These are phyloP conservation scores for Silurus meridionalis DNA, from an alignment of 2,113 vertebrate species.

Conservation along the genomic window DNA sequence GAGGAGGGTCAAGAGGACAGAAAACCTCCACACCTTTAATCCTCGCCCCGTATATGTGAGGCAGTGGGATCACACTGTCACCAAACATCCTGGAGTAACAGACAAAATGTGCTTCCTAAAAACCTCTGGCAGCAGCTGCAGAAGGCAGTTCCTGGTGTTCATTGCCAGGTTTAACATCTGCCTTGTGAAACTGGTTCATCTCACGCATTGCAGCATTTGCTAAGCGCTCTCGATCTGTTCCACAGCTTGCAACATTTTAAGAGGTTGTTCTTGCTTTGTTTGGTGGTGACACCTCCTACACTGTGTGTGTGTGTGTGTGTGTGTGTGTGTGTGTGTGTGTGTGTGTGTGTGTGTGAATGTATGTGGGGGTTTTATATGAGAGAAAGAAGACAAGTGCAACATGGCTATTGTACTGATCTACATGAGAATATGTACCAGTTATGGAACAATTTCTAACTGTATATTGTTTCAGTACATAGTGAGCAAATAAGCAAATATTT, in stretches of 20 bases:
- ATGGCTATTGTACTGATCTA: neutral
- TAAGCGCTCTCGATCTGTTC: neutral
- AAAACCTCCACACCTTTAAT: slow-evolving; percentile 81
- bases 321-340: slow-evolving; percentile 33
- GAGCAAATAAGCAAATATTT: neutral
- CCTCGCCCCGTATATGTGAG: slow-evolving; percentile 70
- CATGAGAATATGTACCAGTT: neutral
- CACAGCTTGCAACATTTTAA: slow-evolving; percentile 11
- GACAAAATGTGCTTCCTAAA: slow-evolving; percentile 7
- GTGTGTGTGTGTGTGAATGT: neutral
- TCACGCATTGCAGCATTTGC: neutral
- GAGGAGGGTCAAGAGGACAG: slow-evolving; percentile 78
- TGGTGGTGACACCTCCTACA: slow-evolving; percentile 1
- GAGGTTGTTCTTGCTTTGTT: slow-evolving; percentile 10
- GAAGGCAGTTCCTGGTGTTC: neutral
- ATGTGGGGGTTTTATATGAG: neutral
- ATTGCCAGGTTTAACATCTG: neutral
- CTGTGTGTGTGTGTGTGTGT: neutral
- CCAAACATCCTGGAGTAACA: slow-evolving; percentile 63
- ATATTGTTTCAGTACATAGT: neutral
- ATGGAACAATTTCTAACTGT: neutral
- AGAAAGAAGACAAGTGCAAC: neutral
- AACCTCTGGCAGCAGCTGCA: neutral
- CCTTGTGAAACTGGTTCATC: neutral
- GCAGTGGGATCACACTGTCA: slow-evolving; percentile 74